Percentiles rank a stretch among this genome's conserved stretches.
Conservation (phyloP, 2,888 invertebrate genomes). For the Eulithis testata region DNA sequence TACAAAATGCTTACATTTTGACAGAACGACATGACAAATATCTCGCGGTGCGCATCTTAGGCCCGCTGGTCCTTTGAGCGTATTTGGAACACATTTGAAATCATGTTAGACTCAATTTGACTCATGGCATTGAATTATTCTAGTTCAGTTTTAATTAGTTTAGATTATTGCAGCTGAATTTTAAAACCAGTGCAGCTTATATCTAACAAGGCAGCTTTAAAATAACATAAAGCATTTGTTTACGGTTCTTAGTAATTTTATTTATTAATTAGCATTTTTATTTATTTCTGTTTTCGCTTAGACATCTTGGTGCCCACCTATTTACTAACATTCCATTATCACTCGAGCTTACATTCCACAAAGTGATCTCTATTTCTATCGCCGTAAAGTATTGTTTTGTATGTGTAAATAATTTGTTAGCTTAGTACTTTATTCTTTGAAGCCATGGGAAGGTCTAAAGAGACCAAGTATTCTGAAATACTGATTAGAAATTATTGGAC, state of each 20-base stretch:
- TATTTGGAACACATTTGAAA: not conserved
- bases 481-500: constrained; percentile 19
- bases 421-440: constrained; percentile 24
- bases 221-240: not conserved
- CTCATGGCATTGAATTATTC: too few relatives aligned
- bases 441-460: constrained; percentile 32
- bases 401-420: constrained; percentile 48
- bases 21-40: too few relatives aligned
- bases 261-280: not conserved
- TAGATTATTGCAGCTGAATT: too few relatives aligned
- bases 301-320: constrained; percentile 19
- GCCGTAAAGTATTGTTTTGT: constrained; percentile 45
- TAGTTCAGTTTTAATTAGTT: too few relatives aligned
- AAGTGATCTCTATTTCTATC: constrained; percentile 56
- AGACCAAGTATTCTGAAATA: constrained; percentile 23
- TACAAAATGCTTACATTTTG: too few relatives aligned
- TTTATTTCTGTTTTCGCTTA: not conserved
- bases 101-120: too few relatives aligned
- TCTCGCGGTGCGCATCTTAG: too few relatives aligned
- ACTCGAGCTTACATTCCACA: constrained; percentile 48
- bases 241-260: not conserved
- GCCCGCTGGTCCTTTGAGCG: too few relatives aligned
- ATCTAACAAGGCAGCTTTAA: too few relatives aligned
- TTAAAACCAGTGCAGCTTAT: too few relatives aligned
- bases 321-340: constrained; percentile 39